phyloP scores from a whole-genome alignment of 2,113 vertebrate genomes.

The Lophius piscatorius region DNA sequence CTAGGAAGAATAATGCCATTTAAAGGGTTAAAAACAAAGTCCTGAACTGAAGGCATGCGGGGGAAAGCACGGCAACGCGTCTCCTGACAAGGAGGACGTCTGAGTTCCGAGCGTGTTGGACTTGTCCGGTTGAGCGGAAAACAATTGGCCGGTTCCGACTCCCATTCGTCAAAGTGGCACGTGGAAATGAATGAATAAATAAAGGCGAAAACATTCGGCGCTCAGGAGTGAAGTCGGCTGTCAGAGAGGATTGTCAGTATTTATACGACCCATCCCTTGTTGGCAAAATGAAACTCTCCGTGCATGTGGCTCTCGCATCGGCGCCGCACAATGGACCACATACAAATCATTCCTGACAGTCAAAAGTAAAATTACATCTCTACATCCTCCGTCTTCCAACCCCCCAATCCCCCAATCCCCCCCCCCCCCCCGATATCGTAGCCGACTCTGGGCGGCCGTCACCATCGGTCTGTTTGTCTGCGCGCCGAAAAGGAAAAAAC shows the following conservation, averaged over 20 bases:
- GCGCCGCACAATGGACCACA: slow-evolving; percentile 2
- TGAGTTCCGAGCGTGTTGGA: slow-evolving; percentile 68
- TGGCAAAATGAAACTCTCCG: slow-evolving; percentile 43
- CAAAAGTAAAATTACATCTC: slow-evolving; percentile 17
- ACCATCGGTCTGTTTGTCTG: slow-evolving; percentile 4
- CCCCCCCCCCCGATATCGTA: slow-evolving; percentile 8
- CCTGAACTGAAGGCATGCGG: not conserved
- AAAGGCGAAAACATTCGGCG: slow-evolving; percentile 67
- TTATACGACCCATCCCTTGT: slow-evolving; percentile 41
- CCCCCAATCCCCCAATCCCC: not conserved
- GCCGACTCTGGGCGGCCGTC: slow-evolving; percentile 20
- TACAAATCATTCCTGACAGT: slow-evolving; percentile 34
- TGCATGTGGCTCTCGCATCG: slow-evolving; percentile 10
- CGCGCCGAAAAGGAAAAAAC: slow-evolving; percentile 4
- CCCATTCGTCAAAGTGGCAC: slow-evolving; percentile 80
- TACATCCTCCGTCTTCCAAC: no score
- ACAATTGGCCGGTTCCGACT: slow-evolving; percentile 70
- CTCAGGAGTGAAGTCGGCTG: slow-evolving; percentile 66
- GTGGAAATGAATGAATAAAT: slow-evolving; percentile 78
- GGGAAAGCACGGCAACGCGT: slow-evolving; percentile 21
- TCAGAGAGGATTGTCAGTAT: slow-evolving; percentile 48
- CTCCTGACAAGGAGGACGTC: slow-evolving; percentile 54
- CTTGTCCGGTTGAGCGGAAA: slow-evolving; percentile 67
- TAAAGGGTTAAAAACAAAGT: not conserved
- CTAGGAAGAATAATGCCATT: no score